phyloP scores from a whole-genome alignment of 1,140 invertebrate species.

The Choristoneura fumiferana region DNA sequence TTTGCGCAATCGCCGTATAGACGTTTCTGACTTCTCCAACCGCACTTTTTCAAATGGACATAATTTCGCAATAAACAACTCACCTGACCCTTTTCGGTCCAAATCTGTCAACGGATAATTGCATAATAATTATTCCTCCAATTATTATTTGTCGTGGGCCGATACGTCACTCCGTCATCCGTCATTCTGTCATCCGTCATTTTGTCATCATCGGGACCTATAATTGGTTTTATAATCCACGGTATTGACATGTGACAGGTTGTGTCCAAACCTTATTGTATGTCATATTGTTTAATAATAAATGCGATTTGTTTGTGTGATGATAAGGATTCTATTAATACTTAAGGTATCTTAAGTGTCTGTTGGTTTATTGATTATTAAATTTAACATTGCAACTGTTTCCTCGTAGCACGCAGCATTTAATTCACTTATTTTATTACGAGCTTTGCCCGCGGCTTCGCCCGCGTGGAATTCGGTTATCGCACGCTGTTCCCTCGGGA shows the following conservation, averaged over 20 bases:
- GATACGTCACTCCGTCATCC: slow-evolving; percentile 7
- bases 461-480: too few relatives aligned
- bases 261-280: slow-evolving; percentile 17
- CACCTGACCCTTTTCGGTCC: background rate
- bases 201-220: background rate
- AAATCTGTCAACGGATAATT: slow-evolving; percentile 18
- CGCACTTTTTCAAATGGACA: too few relatives aligned
- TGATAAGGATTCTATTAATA: too few relatives aligned
- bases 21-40: too few relatives aligned
- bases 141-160: slow-evolving; percentile 10
- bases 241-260: slow-evolving; percentile 15
- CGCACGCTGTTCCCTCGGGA: too few relatives aligned
- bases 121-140: slow-evolving; percentile 8
- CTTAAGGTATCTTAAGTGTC: background rate
- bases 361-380: background rate
- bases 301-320: slow-evolving; percentile 1
- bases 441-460: too few relatives aligned
- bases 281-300: slow-evolving; percentile 13
- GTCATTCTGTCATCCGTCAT: slow-evolving; percentile 4
- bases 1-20: too few relatives aligned
- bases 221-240: slow-evolving; percentile 19
- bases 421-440: too few relatives aligned
- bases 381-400: too few relatives aligned
- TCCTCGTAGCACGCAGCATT: too few relatives aligned
- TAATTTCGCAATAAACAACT: background rate